A percentile compares a stretch with the other conserved stretches of the same genome.
phyloP scores from a whole-genome alignment of 2,797 vertebrate genomes.

The Gymnoscopelus braueri region DNA sequence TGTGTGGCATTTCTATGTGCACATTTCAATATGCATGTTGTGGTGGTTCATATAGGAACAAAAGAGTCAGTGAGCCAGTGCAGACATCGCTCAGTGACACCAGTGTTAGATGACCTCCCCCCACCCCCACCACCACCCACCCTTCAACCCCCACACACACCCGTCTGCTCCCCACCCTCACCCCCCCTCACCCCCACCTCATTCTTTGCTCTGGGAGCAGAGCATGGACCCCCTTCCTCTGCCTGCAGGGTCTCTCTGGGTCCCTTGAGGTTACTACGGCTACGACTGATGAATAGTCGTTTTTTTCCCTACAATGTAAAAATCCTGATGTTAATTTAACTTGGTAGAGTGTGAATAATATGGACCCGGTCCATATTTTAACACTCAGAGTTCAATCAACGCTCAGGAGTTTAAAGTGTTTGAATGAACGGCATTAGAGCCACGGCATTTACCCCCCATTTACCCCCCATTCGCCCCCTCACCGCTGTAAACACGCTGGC shows the following conservation, averaged over 20 bases:
- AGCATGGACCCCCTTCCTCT: conserved; percentile 45
- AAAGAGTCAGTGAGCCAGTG: conserved; percentile 72
- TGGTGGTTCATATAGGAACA: conserved; percentile 58
- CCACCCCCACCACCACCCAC: conserved; percentile 37
- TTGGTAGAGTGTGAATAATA: no score
- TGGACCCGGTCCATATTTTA: no score
- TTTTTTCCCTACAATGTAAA: no score
- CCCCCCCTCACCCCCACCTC: conserved; percentile 17
- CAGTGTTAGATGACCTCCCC: conserved; percentile 45
- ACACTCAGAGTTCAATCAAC: no score
- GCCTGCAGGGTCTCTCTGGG: conserved; percentile 33
- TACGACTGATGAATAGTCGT: conserved; percentile 56
- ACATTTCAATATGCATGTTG: no score
- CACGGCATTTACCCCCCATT: conserved; percentile 69
- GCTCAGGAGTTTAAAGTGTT: no score
- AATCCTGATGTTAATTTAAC: no score
- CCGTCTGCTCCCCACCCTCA: conserved; percentile 18
- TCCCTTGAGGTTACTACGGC: conserved; percentile 64
- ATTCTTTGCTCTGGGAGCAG: conserved; percentile 46
- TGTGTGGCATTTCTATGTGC: conserved; percentile 19
- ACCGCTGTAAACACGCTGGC: conserved; percentile 40
- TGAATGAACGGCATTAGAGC: conserved; percentile 53
- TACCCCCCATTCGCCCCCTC: conserved; percentile 21
- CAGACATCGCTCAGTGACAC: conserved; percentile 70
- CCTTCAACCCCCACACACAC: conserved; percentile 36